Evolutionary conservation across 2,797 vertebrate genomes (phyloP), one percentile per base, ranked within the genome.

Genomic region (Acanthurus tractus): DNA sequence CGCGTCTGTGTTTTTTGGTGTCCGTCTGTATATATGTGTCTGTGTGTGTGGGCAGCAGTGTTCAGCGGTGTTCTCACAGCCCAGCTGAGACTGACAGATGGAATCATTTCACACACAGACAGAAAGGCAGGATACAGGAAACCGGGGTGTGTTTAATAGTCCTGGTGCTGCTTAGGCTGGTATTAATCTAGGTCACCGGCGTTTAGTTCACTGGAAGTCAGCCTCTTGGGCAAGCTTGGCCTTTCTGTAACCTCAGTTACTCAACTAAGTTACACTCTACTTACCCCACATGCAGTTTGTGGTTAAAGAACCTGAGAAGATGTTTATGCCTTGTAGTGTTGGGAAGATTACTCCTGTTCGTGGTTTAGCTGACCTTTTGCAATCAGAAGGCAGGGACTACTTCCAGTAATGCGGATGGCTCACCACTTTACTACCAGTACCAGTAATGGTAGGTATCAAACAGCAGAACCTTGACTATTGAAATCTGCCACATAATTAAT

Each of bases 51-150:
- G 36, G 48, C 46, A 49, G 44, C 13, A 79, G 81, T 17, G 8
- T 88, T 88, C 74, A 69, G 82, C 20, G 18, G 76, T 79, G 85
- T 89, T 92, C 91, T 91, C 84, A 85, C 91, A 91, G 84, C 86
- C 87, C 89, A 91, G 88, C 89, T 92, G 89, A 93, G 89, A 89
- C 89, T 91, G 89, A 92, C 94, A 94, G 94, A 95, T 94, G 93
- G 92, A 94, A 92, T 92, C 87, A 92, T 92, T 93, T 93, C 90
- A 91, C 91, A 91, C 90, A 78, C 81, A 90, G 90, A 90, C 89
- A 89, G 87, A 91, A 82, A 90, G 85, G 88, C 89, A 87, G 93
- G 91, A 90, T 92, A 89, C 92, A 90, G 91, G 90, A 93, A 93
- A 81, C 87, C 50, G 48, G 82, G 89, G 86, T 87, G 87, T 89